Evolutionary conservation across 2,888 invertebrate species (phyloP), one percentile per base, ranked within the genome.

Genomic region (Tachina lurida): DNA sequence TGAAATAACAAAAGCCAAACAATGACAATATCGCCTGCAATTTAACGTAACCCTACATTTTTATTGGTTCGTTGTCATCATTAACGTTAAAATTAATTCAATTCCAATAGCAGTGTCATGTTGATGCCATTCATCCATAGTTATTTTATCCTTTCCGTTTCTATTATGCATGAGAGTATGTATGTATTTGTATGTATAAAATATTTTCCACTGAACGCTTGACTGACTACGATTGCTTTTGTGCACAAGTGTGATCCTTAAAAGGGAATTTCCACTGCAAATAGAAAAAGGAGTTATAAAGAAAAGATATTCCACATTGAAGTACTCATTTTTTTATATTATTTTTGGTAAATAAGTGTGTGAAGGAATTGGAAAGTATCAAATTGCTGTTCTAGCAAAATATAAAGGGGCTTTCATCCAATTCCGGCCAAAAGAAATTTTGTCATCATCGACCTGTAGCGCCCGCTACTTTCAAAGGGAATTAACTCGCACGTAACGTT

Each of bases 51-150:
- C 13, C 68, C 75, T 58, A 70, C 68, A 45, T 74, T 67, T 74
- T 65, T 63, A 41, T 47, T 77, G 76, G 58, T 63, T 75, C 45
- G 52, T 65, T 75, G 80, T 71, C 76, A 76, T 70, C 62, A 78
- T 85, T 78, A 81, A 77, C 52, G 68, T 49, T 43, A 63, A 81
- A 31, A 74, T 74, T 77, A 81, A 85, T 78, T 85, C 81, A 85
- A 81, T 77, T 81, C 77, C 49, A 74, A 78, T 63, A 31, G 31
- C 31, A 47, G 49, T 74, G 74, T 74, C 74, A 68, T 63, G 70
- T 56, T 67, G 39, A 81, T 58, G 43, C n/a, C 60, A 60, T 45
- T 13, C 60, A 60, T 39, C n/a, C 65, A 31, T n/a, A 63, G 49
- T 47, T 52, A 71, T 65, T 74, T 54, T 49, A 56, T 84, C 45